These are phyloP conservation scores for Micromesistius poutassou DNA, from an alignment of 2,797 vertebrate species.

Conservation along the genomic window DNA sequence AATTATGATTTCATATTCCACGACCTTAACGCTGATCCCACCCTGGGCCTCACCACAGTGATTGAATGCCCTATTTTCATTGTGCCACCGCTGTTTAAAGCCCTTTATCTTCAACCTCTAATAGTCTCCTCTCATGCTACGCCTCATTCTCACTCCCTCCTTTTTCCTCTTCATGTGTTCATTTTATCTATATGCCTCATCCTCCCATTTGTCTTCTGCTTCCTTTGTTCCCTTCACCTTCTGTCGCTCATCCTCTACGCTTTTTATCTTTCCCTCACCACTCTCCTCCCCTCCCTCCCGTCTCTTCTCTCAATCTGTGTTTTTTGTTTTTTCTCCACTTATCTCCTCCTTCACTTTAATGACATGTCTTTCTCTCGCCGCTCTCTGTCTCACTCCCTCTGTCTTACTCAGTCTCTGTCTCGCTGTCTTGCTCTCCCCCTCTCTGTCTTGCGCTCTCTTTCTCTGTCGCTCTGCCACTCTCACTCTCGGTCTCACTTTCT, in stretches of 20 bases:
- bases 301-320: not conserved
- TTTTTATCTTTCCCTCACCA: not conserved
- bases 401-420: constrained; percentile 11
- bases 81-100: not conserved
- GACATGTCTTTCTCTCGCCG: constrained; percentile 2
- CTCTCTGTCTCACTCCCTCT: constrained; percentile 21
- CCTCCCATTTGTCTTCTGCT: not conserved
- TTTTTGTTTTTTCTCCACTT: not conserved
- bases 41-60: not conserved
- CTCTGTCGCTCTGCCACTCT: constrained; percentile 7
- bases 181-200: not conserved
- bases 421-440: constrained; percentile 12
- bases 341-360: not conserved
- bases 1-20: too few species aligned
- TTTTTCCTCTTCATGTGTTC: not conserved
- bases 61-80: not conserved
- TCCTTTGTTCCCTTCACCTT: constrained; percentile 1
- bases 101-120: not conserved
- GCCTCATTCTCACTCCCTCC: not conserved
- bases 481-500: constrained; percentile 5
- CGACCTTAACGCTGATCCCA: not conserved
- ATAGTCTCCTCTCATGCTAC: not conserved
- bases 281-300: not conserved
- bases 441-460: constrained; percentile 20
- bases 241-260: not conserved